A percentile compares a stretch with the other conserved stretches of the same genome.
phyloP scores from a whole-genome alignment of 2,888 invertebrate genomes.

The Dryobotodes eremita region DNA sequence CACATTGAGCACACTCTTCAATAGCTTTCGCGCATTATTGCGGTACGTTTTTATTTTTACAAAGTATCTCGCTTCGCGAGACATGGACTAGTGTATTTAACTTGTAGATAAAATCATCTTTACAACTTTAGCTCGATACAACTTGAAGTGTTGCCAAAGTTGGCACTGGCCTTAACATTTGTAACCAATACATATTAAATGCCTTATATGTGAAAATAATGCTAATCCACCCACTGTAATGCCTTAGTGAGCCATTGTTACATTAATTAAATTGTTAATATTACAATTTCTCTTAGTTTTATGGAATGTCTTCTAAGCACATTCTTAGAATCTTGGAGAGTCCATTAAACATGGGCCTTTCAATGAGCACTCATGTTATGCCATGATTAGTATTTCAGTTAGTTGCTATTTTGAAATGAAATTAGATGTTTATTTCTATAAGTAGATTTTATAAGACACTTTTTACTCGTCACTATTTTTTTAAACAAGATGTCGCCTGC shows the following conservation, averaged over 20 bases:
- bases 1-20: neutral
- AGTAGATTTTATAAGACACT: too few relatives aligned
- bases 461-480: too few relatives aligned
- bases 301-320: neutral
- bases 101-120: neutral
- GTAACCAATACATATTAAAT: constrained; percentile 56
- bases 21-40: neutral
- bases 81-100: neutral
- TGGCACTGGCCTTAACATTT: constrained; percentile 30
- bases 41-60: too few relatives aligned
- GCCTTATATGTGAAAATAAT: constrained; percentile 49
- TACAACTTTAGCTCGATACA: neutral
- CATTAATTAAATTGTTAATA: constrained; percentile 30
- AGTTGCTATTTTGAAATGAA: neutral
- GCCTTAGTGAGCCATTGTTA: constrained; percentile 30
- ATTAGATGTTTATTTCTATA: too few relatives aligned
- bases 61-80: neutral
- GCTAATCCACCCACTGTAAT: constrained; percentile 35
- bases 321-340: neutral
- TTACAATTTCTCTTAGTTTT: constrained; percentile 20
- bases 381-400: neutral
- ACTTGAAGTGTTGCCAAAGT: constrained; percentile 29
- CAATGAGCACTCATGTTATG: neutral
- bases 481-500: too few relatives aligned
- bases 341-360: neutral